Conservation (phyloP, 2,888 invertebrate genomes). For the Mechanitis messenoides region DNA sequence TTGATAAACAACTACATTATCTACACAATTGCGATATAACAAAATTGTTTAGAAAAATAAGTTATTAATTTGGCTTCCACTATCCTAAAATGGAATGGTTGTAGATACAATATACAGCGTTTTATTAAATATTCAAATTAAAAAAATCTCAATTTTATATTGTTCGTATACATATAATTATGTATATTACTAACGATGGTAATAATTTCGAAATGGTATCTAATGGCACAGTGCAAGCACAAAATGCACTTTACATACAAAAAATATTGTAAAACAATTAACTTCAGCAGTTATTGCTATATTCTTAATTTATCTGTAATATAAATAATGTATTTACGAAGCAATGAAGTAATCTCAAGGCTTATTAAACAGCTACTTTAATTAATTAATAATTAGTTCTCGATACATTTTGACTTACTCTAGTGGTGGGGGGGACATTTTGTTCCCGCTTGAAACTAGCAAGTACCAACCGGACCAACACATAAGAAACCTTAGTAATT, state of each 20-base stretch:
- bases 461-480: not conserved
- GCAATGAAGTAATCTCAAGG: constrained; percentile 56
- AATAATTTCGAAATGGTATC: constrained; percentile 22
- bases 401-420: constrained; percentile 56
- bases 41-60: constrained; percentile 75
- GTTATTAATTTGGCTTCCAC: constrained; percentile 74
- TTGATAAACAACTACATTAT: constrained; percentile 67
- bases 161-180: constrained; percentile 9
- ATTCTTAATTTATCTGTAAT: constrained; percentile 43
- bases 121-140: constrained; percentile 13
- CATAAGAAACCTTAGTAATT: not conserved
- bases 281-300: constrained; percentile 51
- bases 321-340: constrained; percentile 36
- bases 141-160: constrained; percentile 13
- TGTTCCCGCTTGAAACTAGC: constrained; percentile 46
- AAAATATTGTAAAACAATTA: constrained; percentile 25
- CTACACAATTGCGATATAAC: constrained; percentile 67
- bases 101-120: constrained; percentile 61
- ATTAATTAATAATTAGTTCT: constrained; percentile 44
- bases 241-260: constrained; percentile 28
- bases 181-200: not conserved
- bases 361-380: constrained; percentile 57
- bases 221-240: constrained; percentile 66
- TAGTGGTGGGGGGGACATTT: constrained; percentile 56
- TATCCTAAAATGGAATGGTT: constrained; percentile 72